Percentiles rank a stretch among this genome's conserved stretches.
Evolutionary conservation across 2,888 invertebrate species (phyloP).

Genomic region (Rhagium mordax): DNA sequence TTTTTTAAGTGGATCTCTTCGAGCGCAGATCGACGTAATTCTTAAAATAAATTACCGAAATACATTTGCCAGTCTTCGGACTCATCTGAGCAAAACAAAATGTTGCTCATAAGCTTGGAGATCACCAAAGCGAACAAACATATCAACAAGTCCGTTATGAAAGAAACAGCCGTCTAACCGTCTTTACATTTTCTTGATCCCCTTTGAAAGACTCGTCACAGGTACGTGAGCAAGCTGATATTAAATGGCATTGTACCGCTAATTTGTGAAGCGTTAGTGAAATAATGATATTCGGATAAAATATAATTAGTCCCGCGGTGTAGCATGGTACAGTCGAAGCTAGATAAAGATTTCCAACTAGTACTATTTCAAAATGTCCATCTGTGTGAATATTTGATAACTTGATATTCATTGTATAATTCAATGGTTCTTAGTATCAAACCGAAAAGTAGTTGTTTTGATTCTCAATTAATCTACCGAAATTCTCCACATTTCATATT

Average conservation of each 20-base stretch:
- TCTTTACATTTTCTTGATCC: not conserved
- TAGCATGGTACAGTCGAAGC: too few species aligned
- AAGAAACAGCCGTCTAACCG: not conserved
- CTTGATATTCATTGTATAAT: too few species aligned
- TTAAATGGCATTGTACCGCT: not conserved
- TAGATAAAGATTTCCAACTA: too few species aligned
- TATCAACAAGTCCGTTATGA: conserved; percentile 35
- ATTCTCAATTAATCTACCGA: too few species aligned
- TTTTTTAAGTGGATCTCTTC: too few species aligned
- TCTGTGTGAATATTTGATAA: too few species aligned
- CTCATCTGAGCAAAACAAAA: conserved; percentile 13
- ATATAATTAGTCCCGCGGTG: not conserved
- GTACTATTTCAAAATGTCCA: too few species aligned
- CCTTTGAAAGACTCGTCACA: not conserved
- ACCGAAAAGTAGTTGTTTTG: too few species aligned
- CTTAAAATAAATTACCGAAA: not conserved
- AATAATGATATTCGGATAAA: not conserved
- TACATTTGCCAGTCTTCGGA: too few species aligned
- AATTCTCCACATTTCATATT: too few species aligned
- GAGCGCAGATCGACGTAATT: too few species aligned
- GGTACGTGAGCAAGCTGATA: not conserved
- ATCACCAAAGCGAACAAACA: conserved; percentile 17
- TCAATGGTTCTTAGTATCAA: too few species aligned
- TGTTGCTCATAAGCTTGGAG: not conserved
- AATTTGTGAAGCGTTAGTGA: not conserved